Evolutionary conservation across 2,113 vertebrate species (phyloP).

Genomic region (Vulpes vulpes): DNA sequence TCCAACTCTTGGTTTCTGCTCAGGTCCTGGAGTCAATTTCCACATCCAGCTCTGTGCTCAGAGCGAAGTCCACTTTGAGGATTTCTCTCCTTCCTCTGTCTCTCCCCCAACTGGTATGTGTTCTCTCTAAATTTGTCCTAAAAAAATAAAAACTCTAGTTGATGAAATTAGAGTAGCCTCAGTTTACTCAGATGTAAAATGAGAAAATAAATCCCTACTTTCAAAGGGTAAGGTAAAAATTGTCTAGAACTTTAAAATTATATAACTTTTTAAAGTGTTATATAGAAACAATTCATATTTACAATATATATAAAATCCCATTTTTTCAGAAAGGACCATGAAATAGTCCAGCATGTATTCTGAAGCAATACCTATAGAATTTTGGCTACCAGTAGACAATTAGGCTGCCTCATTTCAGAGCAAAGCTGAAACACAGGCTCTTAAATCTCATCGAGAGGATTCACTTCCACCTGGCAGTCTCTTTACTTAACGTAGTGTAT

Average conservation of each 20-base stretch:
- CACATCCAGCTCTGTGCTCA: neutral
- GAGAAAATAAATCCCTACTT: neutral
- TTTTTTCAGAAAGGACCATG: constrained; percentile 4
- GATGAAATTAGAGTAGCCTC: neutral
- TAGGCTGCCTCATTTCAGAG: neutral
- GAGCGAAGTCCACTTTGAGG: neutral
- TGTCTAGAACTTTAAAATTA: neutral
- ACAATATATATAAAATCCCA: neutral
- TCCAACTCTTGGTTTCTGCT: neutral
- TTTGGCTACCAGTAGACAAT: neutral
- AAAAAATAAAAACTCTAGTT: neutral
- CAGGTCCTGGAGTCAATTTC: neutral
- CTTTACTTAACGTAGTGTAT: neutral
- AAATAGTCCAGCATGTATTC: neutral
- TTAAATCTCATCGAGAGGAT: neutral
- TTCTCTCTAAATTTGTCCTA: neutral
- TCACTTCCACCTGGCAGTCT: neutral
- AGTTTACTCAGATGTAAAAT: neutral
- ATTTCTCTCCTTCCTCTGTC: neutral
- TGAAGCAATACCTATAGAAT: neutral
- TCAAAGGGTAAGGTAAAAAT: neutral
- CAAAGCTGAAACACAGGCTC: neutral
- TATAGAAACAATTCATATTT: neutral
- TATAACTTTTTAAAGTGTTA: neutral
- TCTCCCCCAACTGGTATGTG: neutral